Conservation (phyloP, 2,888 invertebrate species). For the Drosophila ustulata region DNA sequence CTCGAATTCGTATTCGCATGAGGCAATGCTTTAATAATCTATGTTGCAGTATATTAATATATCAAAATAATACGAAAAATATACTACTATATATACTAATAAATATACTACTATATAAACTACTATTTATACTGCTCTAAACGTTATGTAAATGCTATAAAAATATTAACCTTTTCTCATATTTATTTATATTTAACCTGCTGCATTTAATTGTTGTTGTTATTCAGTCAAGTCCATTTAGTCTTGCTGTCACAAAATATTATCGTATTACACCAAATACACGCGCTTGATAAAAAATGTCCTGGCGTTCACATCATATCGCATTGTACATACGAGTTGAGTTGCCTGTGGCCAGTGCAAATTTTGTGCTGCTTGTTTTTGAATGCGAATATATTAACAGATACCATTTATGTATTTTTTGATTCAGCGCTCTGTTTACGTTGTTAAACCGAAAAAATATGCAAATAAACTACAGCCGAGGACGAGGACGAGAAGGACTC, state of each 20-base stretch:
- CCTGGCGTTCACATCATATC: constrained; percentile 19
- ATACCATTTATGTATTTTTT: constrained; percentile 31
- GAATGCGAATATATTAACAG: constrained; percentile 57
- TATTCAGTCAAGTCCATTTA: too few species aligned
- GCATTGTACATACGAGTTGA: constrained; percentile 17
- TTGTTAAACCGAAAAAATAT: constrained; percentile 50
- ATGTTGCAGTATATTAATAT: not conserved
- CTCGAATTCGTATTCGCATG: not conserved
- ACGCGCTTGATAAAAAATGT: constrained; percentile 1
- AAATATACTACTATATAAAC: too few species aligned
- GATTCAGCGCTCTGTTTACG: constrained; percentile 23
- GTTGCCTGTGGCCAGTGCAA: constrained; percentile 53
- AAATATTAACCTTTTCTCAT: too few species aligned
- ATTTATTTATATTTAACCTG: not conserved
- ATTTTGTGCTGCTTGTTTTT: constrained; percentile 37
- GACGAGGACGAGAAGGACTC: not conserved
- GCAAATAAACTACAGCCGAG: constrained; percentile 27
- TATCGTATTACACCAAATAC: not conserved
- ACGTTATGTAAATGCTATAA: too few species aligned
- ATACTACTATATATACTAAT: too few species aligned
- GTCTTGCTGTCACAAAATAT: not conserved
- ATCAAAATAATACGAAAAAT: too few species aligned
- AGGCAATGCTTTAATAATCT: too few species aligned
- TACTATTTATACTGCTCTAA: too few species aligned
- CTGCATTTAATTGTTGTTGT: not conserved